Percentiles rank a stretch among this genome's conserved stretches.
Conservation (phyloP, 2,888 invertebrate genomes). For the Cerceris rybyensis region DNA sequence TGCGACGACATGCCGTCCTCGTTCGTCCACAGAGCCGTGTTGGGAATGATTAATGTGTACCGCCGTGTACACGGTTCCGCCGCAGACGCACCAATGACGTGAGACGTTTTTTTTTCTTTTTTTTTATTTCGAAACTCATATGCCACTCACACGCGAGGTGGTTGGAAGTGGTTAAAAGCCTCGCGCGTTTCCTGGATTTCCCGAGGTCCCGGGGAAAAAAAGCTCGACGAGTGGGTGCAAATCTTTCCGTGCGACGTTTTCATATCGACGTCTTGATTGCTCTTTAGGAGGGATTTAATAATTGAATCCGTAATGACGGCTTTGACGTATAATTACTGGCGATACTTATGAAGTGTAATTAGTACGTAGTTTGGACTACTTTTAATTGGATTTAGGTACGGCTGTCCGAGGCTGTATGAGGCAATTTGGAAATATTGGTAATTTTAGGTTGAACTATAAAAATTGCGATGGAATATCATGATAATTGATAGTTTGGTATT, state of each 20-base stretch:
- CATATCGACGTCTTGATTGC: slow-evolving; percentile 37
- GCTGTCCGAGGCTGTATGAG: too few relatives aligned
- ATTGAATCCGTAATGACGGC: background rate
- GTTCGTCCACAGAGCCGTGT: slow-evolving; percentile 42
- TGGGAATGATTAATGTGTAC: slow-evolving; percentile 60
- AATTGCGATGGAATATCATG: too few relatives aligned
- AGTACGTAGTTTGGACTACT: too few relatives aligned
- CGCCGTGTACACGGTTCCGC: slow-evolving; percentile 27
- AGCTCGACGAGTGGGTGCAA: slow-evolving; percentile 1
- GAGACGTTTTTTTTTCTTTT: slow-evolving; percentile 2
- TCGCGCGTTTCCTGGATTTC: slow-evolving; percentile 37
- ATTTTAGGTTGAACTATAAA: too few relatives aligned
- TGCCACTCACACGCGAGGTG: slow-evolving; percentile 8
- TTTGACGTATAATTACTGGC: background rate
- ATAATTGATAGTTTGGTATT: too few relatives aligned
- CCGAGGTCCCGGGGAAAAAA: slow-evolving; percentile 21
- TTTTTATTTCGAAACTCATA: slow-evolving; percentile 27
- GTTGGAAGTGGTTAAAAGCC: slow-evolving; percentile 9
- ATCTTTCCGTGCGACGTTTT: slow-evolving; percentile 34
- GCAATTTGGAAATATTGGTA: too few relatives aligned
- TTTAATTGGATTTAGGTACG: too few relatives aligned
- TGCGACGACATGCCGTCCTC: slow-evolving; percentile 44
- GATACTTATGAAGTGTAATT: too few relatives aligned
- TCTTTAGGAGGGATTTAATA: slow-evolving; percentile 12
- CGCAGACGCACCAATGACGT: slow-evolving; percentile 53